A percentile compares a stretch with the other conserved stretches of the same genome.
These are phyloP conservation scores for Dendrolimus houi DNA, from an alignment of 2,888 invertebrate genomes.

Conservation along the genomic window DNA sequence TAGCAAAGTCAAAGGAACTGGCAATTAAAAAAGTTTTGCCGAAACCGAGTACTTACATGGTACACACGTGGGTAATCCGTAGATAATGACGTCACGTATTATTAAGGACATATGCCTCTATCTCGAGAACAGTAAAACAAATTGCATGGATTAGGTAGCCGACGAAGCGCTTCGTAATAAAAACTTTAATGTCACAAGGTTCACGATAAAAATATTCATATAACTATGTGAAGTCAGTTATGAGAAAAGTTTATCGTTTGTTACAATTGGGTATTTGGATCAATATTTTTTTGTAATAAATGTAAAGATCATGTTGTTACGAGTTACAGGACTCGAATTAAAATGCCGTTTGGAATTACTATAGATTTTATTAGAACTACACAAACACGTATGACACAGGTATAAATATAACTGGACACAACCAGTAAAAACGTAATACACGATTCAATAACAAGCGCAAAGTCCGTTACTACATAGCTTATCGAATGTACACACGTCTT, in stretches of 20 bases:
- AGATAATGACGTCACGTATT: conserved; percentile 60
- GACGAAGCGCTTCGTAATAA: conserved; percentile 33
- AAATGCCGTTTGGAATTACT: no score
- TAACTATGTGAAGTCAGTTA: conserved; percentile 19
- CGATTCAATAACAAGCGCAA: no score
- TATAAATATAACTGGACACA: no score
- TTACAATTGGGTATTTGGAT: background rate
- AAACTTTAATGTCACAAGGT: conserved; percentile 40
- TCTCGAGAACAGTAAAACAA: conserved; percentile 50
- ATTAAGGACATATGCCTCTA: conserved; percentile 44
- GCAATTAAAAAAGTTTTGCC: conserved; percentile 24
- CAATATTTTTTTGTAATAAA: background rate
- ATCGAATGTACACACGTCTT: no score
- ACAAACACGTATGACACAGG: no score
- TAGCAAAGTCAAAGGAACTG: background rate
- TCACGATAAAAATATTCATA: conserved; percentile 27
- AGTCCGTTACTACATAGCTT: no score
- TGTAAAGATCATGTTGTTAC: background rate
- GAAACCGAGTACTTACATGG: conserved; percentile 17
- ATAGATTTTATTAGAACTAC: no score
- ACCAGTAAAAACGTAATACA: no score
- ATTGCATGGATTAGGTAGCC: conserved; percentile 56
- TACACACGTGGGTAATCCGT: conserved; percentile 32
- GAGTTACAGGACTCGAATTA: no score
- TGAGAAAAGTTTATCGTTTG: conserved; percentile 3